Evolutionary conservation across 2,113 vertebrate species (phyloP).

Genomic region (Butastur rufipennis): DNA sequence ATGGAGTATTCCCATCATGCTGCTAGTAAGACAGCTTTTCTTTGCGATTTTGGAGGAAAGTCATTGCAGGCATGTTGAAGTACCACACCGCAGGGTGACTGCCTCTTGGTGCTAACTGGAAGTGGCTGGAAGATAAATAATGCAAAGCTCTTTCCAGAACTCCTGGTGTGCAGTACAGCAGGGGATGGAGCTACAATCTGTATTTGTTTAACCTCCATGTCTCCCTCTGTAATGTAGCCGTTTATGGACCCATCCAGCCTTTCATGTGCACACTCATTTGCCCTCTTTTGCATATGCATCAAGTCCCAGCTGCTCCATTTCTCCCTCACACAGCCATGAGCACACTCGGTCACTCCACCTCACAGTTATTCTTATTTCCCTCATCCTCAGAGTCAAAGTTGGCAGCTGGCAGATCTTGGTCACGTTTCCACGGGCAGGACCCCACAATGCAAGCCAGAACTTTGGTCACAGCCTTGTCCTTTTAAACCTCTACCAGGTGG

Average conservation of each 20-base stretch:
- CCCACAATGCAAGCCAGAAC: background rate
- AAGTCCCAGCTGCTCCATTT: background rate
- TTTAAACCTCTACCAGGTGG: background rate
- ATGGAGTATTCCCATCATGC: background rate
- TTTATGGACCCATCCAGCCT: background rate
- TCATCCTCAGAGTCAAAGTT: background rate
- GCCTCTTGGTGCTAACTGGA: background rate
- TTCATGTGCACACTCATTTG: rapidly evolving
- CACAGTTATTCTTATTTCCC: background rate
- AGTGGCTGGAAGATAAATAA: background rate
- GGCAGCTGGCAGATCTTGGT: background rate
- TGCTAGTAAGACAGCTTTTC: background rate
- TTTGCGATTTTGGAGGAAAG: background rate
- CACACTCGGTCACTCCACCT: background rate
- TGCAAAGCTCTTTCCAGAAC: background rate
- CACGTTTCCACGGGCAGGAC: background rate
- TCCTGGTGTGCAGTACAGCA: background rate
- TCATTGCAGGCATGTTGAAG: background rate
- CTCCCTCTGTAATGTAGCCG: background rate
- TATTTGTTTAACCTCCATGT: background rate
- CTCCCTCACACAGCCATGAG: background rate
- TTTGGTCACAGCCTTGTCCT: background rate
- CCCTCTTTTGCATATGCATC: background rate
- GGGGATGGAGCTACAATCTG: background rate
- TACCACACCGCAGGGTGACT: background rate